Conservation (phyloP, 2,797 vertebrate species). For the Ibycter americanus region DNA sequence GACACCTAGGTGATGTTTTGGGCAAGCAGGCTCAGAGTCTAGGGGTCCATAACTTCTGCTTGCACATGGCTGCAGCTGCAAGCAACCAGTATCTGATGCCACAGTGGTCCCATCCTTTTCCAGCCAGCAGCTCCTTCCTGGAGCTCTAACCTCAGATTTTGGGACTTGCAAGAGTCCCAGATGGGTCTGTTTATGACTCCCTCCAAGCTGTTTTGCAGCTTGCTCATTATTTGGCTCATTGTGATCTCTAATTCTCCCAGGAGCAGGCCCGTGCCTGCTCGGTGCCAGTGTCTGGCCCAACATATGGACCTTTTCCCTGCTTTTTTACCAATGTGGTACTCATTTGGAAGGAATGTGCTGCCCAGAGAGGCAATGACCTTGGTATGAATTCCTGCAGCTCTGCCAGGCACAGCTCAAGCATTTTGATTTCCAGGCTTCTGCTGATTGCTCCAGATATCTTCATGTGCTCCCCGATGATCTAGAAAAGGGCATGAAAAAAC, state of each 20-base stretch:
- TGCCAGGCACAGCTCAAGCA: conserved; percentile 72
- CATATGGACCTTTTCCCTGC: not conserved
- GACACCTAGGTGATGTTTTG: not conserved
- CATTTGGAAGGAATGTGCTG: not conserved
- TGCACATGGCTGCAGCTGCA: not conserved
- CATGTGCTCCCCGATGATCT: conserved; percentile 76
- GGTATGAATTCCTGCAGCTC: conserved; percentile 81
- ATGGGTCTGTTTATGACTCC: not conserved
- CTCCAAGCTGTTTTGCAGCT: not conserved
- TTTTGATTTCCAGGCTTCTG: conserved; percentile 75
- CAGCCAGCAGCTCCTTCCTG: not conserved
- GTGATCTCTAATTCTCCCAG: not conserved
- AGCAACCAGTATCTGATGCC: not conserved
- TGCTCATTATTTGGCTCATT: not conserved
- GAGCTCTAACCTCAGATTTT: not conserved
- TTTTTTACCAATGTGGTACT: not conserved
- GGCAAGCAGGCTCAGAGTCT: not conserved
- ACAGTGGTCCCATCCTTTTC: not conserved
- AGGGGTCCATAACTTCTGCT: not conserved
- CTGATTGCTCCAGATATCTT: conserved; percentile 73
- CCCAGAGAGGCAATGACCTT: conserved; percentile 68
- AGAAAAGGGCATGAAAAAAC: not conserved
- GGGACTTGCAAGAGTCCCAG: not conserved
- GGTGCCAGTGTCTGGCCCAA: not conserved
- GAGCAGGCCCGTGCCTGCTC: not conserved